These are phyloP conservation scores for Falcunculus frontatus DNA, from an alignment of 2,113 vertebrate species.

Conservation along the genomic window DNA sequence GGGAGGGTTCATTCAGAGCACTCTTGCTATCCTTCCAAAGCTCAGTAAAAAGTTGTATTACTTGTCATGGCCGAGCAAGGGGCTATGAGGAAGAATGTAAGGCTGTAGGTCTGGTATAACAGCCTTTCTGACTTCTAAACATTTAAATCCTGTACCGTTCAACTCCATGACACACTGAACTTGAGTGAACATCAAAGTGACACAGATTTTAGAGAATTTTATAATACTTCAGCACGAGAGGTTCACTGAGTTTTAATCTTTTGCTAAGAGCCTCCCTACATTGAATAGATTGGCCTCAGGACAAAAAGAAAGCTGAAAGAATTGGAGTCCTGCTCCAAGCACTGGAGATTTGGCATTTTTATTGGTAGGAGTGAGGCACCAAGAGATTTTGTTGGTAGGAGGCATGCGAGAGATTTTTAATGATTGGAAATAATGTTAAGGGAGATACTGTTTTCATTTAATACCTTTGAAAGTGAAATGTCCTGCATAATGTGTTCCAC, in stretches of 20 bases:
- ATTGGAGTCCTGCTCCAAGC: not conserved
- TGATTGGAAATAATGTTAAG: not conserved
- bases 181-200: not conserved
- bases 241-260: not conserved
- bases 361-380: not conserved
- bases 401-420: not conserved
- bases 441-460: not conserved
- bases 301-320: not conserved
- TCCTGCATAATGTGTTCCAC: not conserved
- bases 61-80: not conserved
- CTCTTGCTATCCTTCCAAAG: not conserved
- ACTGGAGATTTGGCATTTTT: not conserved
- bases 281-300: not conserved
- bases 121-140: not conserved
- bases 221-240: not conserved
- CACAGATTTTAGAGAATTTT: not conserved
- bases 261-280: not conserved
- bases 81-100: not conserved
- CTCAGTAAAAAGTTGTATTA: not conserved
- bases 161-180: not conserved
- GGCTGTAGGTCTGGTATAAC: not conserved
- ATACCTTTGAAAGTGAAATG: not conserved
- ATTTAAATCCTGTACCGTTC: not conserved
- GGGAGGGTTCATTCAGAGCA: not conserved
- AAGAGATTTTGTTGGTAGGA: no score